A percentile compares a stretch with the other conserved stretches of the same genome.
These are phyloP conservation scores for Notothenia coriiceps DNA, from an alignment of 2,113 vertebrate genomes.

Conservation along the genomic window DNA sequence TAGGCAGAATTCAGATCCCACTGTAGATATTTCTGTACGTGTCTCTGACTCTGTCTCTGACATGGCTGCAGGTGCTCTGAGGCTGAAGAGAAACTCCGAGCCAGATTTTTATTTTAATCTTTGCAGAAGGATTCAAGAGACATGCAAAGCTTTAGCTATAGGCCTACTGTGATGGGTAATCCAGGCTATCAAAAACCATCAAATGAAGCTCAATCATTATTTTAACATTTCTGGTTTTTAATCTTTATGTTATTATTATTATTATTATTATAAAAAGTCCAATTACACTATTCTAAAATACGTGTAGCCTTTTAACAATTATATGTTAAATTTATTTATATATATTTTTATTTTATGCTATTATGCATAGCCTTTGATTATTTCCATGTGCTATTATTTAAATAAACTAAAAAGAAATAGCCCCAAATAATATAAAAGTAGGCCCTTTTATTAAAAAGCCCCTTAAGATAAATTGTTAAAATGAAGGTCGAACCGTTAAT, in stretches of 20 bases:
- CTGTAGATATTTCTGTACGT: conserved; percentile 17
- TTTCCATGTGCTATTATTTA: not conserved
- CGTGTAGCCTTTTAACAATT: not conserved
- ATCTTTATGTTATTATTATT: not conserved
- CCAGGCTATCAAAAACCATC: not conserved
- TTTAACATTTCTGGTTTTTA: not conserved
- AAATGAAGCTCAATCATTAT: not conserved
- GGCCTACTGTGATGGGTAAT: not conserved
- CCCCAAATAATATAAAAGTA: not conserved
- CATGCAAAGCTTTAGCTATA: not conserved
- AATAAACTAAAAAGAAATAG: not conserved
- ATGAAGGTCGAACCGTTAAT: not conserved
- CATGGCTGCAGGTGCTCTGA: conserved; percentile 44
- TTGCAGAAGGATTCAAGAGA: conserved; percentile 44
- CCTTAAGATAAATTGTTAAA: not conserved
- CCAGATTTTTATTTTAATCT: conserved; percentile 42
- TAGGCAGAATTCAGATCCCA: not conserved
- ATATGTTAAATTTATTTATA: not conserved
- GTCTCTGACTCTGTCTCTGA: conserved; percentile 35
- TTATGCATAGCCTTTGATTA: not conserved
- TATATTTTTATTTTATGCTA: too few species aligned
- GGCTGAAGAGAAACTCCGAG: conserved; percentile 65
- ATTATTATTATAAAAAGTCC: not conserved
- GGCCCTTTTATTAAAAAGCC: too few species aligned
- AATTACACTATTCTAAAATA: not conserved